Evolutionary conservation across 1,140 invertebrate species (phyloP).

Genomic region (Drosophila funebris): DNA sequence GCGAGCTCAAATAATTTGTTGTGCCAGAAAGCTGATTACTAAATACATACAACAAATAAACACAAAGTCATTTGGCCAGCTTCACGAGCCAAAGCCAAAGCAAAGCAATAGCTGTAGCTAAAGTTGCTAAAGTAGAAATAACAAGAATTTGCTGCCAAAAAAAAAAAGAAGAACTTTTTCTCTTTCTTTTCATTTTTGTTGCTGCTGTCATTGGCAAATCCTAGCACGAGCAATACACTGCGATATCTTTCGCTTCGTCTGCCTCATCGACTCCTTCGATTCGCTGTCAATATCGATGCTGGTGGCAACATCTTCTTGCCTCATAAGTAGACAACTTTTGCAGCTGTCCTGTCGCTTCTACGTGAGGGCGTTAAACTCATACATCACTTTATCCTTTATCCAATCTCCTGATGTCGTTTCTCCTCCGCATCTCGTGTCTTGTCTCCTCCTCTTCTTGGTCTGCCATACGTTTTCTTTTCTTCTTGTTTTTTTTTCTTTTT

Average conservation of each 20-base stretch:
- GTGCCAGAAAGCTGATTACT: conserved; percentile 72
- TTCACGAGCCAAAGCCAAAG: conserved; percentile 11
- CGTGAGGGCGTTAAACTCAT: conserved; percentile 83
- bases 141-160: conserved; percentile 65
- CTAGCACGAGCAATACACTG: conserved; percentile 32
- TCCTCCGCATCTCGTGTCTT: background rate
- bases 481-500: background rate
- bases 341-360: conserved; percentile 53
- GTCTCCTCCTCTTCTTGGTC: background rate
- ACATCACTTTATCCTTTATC: conserved; percentile 74
- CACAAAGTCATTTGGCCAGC: conserved; percentile 73
- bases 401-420: conserved; percentile 24
- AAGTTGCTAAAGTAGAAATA: conserved; percentile 47
- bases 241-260: background rate
- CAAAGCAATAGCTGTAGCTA: no score
- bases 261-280: background rate
- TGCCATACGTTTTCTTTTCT: background rate
- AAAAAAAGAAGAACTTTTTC: conserved; percentile 1
- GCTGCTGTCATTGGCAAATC: conserved; percentile 75
- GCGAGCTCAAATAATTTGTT: conserved; percentile 65
- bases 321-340: conserved; percentile 73
- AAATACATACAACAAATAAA: conserved; percentile 72
- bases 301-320: conserved; percentile 67
- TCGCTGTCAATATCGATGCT: conserved; percentile 9
- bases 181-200: conserved; percentile 6